Percentiles rank a stretch among this genome's conserved stretches.
Conservation (phyloP, 2,113 vertebrate species). For the Gallinago media region DNA sequence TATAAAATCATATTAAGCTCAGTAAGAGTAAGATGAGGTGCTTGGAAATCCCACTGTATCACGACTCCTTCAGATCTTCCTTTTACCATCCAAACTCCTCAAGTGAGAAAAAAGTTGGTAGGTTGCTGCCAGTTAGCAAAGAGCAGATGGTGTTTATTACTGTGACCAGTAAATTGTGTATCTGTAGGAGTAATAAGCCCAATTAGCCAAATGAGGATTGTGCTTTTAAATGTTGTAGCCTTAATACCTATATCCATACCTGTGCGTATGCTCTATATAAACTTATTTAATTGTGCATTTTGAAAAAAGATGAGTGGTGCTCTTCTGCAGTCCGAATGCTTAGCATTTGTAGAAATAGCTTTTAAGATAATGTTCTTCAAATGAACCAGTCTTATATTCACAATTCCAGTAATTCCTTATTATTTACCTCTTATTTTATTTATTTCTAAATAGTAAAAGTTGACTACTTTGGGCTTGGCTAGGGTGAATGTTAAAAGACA, state of each 20-base stretch:
- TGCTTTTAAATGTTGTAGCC: slow-evolving; percentile 23
- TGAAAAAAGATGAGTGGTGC: neutral
- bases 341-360: neutral
- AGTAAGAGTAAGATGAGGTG: neutral
- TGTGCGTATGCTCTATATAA: neutral
- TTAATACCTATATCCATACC: slow-evolving; percentile 37
- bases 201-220: slow-evolving; percentile 53
- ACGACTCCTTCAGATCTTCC: neutral
- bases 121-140: slow-evolving; percentile 29
- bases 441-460: neutral
- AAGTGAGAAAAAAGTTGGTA: neutral
- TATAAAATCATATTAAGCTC: neutral
- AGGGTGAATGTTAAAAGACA: neutral
- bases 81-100: neutral
- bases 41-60: neutral
- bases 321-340: neutral
- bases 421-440: neutral
- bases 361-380: neutral
- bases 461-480: neutral
- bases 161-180: slow-evolving; percentile 10
- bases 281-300: neutral
- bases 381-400: neutral
- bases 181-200: slow-evolving; percentile 38
- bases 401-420: neutral
- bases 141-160: slow-evolving; percentile 62